These are phyloP conservation scores for Dendroctonus ponderosae DNA, from an alignment of 1,140 invertebrate genomes.

Conservation along the genomic window DNA sequence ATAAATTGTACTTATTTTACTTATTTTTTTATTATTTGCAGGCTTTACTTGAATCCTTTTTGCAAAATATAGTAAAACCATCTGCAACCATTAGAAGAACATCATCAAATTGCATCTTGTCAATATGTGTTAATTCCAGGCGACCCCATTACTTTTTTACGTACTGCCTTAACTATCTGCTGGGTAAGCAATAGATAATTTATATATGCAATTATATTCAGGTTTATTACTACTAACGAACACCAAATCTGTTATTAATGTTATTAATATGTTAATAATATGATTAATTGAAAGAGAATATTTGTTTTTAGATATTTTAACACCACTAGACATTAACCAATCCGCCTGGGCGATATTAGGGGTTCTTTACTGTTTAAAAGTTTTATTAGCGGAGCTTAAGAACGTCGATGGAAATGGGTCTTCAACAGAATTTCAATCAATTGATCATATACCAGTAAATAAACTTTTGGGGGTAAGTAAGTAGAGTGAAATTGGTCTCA, in stretches of 20 bases:
- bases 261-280: too few species aligned
- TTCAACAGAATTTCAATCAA: constrained; percentile 29
- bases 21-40: constrained; percentile 23
- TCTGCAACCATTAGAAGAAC: constrained; percentile 47
- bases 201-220: too few species aligned
- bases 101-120: constrained; percentile 44
- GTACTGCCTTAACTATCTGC: constrained; percentile 45
- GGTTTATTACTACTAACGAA: too few species aligned
- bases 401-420: constrained; percentile 7
- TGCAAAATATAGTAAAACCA: constrained; percentile 45
- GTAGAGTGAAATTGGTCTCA: neutral
- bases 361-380: constrained; percentile 62
- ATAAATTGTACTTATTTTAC: constrained; percentile 2
- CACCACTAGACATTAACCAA: constrained; percentile 52
- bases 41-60: constrained; percentile 45
- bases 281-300: neutral
- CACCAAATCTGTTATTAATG: neutral
- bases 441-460: constrained; percentile 31
- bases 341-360: constrained; percentile 57
- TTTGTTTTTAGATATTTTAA: constrained; percentile 43
- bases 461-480: constrained; percentile 41
- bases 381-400: constrained; percentile 55
- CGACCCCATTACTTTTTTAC: constrained; percentile 44
- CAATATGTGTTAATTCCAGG: constrained; percentile 45
- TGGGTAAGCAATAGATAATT: constrained; percentile 38